Evolutionary conservation across 1,140 invertebrate species (phyloP).

Genomic region (Pseudomyrmex pallidus): DNA sequence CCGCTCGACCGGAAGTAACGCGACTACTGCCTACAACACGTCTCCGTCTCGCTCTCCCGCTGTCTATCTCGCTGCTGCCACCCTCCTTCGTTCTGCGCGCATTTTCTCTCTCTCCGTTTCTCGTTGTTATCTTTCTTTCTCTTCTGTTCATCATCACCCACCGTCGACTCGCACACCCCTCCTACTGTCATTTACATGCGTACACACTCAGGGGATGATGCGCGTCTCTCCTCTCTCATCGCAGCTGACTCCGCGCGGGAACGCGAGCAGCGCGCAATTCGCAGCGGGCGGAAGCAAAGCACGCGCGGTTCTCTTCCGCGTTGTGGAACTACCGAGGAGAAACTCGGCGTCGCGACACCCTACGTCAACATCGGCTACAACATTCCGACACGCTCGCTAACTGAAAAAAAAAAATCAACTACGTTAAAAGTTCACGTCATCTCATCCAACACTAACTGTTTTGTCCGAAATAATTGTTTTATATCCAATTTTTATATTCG

Average conservation of each 20-base stretch:
- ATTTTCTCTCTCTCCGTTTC: conserved; percentile 56
- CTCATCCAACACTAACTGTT: not conserved
- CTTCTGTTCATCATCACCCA: conserved; percentile 44
- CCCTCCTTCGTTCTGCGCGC: conserved; percentile 54
- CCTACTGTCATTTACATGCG: conserved; percentile 74
- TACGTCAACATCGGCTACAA: conserved; percentile 28
- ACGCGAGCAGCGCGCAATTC: conserved; percentile 48
- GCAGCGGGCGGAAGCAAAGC: conserved; percentile 29
- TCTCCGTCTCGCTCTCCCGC: conserved; percentile 71
- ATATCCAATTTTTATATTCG: not conserved
- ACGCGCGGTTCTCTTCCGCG: conserved; percentile 23
- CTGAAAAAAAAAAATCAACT: not conserved
- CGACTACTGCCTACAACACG: conserved; percentile 84
- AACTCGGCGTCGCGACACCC: conserved; percentile 53
- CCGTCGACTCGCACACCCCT: conserved; percentile 65
- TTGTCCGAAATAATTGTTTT: not conserved
- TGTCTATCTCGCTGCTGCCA: conserved; percentile 59
- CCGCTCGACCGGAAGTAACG: conserved; percentile 84
- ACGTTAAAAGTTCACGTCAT: conserved; percentile 4
- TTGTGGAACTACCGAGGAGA: conserved; percentile 19
- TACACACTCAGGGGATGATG: conserved; percentile 63
- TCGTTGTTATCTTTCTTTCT: conserved; percentile 32
- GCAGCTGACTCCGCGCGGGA: conserved; percentile 57
- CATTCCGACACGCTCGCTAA: conserved; percentile 9
- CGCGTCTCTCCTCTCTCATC: conserved; percentile 28